Base-by-base conservation (phyloP, 2,888 invertebrate genomes). In the Tenthredo distinguenda region DNA sequence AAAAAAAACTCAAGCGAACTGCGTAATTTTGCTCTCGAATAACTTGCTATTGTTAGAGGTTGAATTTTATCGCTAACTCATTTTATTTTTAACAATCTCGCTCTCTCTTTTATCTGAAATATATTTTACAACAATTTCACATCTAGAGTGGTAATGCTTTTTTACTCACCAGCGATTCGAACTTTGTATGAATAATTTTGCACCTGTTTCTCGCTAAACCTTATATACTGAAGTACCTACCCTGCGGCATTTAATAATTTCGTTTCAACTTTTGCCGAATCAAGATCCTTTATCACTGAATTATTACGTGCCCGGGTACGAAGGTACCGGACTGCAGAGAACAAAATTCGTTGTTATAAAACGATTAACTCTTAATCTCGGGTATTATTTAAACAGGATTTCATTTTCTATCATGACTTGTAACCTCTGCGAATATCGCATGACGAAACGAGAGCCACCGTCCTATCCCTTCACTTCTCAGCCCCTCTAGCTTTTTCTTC, bases 111-210 rank as follows among this genome's bases (percentile, higher is more conserved):
- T 18, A 5, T 18, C 6, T n/a, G n/a, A 55, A 55, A 55, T 55
- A 1, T n/a, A 55, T n/a, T n/a, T 47, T 50, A 2, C 7, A 55
- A 55, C 55, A n/a, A 1, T 55, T n/a, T 55, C n/a, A 55, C n/a
- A n/a, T 55, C 55, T n/a, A n/a, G n/a, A 55, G 6, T n/a, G n/a
- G n/a, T 55, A 55, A 55, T 55, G n/a, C n/a, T 55, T 55, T 55
- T 55, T 55, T n/a, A 55, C n/a, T 55, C 55, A 55, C 55, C n/a
- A 55, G n/a, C 55, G n/a, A 55, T 55, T 55, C n/a, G 55, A 62
- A 62, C 9, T 62, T 62, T 62, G 26, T 21, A 21, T 62, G 26
- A 31, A 62, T 62, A 62, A 62, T 62, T 62, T 62, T 5, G 5
- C 62, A 31, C 26, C 21, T 26, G 26, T 21, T 62, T 21, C 62